Base-by-base conservation (phyloP, 2,113 vertebrate species). In the Ia io region DNA sequence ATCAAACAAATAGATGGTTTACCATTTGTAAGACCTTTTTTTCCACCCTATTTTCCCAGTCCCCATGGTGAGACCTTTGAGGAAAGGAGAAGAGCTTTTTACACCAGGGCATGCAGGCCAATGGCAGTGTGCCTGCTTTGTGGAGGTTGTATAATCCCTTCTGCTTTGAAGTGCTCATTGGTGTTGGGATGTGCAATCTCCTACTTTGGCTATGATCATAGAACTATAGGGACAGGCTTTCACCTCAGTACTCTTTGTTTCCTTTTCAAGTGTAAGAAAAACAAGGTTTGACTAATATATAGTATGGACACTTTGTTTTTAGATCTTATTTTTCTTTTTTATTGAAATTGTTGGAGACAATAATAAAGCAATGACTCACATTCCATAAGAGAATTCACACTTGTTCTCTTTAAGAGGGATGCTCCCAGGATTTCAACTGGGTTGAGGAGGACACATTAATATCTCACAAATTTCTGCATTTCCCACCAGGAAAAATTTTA, bases 81-180 rank as follows among this genome's bases (percentile, higher is more conserved):
- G 71, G 79, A 56, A 10, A 69, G 73, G 40, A 93, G 23, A 84
- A 80, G 67, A 40, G 53, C 0, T 25, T 87, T 91, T 78, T 56
- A 86, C 35, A 32, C 61, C 53, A 65, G 63, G 56, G 86, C 95
- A 84, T 30, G 63, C 69, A 76, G 74, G 10, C n/a, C 35, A 3
- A 0, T 88, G 96, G 88, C 77, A 88, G 3, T 25, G 37, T 53
- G 90, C 67, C 88, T 90, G 70, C 61, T 65, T 78, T 65, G 32
- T 25, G 83, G 73, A 82, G 44, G 49, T 56, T 32, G 42, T 53
- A 51, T 88, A 76, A 90, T 69, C 47, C 93, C 37, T 90, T 56
- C 44, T 74, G 73, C 67, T 90, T 74, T 90, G 74, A 89, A 94
- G 95, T 10, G 61, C 30, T 90, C 82, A 17, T 86, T 93, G 94